Base-by-base conservation (phyloP, 2,113 vertebrate genomes). In the Scomber scombrus region DNA sequence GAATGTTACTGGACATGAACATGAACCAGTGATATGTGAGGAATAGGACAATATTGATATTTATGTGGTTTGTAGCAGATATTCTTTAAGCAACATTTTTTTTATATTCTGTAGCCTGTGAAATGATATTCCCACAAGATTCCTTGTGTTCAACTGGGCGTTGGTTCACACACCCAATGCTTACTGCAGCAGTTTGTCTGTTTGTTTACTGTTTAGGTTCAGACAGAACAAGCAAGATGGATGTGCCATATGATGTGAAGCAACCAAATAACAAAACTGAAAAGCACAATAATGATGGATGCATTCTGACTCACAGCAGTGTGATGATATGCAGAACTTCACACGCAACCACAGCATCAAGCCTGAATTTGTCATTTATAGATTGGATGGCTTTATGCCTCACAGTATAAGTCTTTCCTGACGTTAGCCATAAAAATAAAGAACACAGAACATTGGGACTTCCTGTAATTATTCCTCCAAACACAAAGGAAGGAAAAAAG, bases 381-480 rank as follows among this genome's bases (percentile, higher is more conserved):
- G 29, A 57, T 26, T 60, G 50, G 75, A 77, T 74, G 47, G 31
- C 21, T 65, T 45, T 11, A 45, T 60, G 16, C 68, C 13, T 58
- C 56, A 18, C 51, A 69, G 51, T 56, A 43, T 71, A 62, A 13
- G 65, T 62, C 19, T 67, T 75, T 49, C 49, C 21, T 56, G 8
- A 31, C 29, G 21, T 58, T 13, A 74, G 5, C 56, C 45, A 55
- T 43, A 46, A 46, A 58, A 52, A 63, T 40, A 8, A 1, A 52
- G 57, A 82, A 63, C 40, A 12, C 0, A 0, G 54, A 58, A 71
- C 61, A 64, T 34, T 2, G 11, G 34, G 15, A 68, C 68, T 84
- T 87, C 72, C 84, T 78, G 56, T 55, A 66, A 80, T 88, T 90
- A 80, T 93, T 66, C 64, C 9, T 3, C 21, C 3, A 19, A 76